Base-by-base conservation (phyloP, 64 coral and sea anemone genomes). In the Montipora foliosa region DNA sequence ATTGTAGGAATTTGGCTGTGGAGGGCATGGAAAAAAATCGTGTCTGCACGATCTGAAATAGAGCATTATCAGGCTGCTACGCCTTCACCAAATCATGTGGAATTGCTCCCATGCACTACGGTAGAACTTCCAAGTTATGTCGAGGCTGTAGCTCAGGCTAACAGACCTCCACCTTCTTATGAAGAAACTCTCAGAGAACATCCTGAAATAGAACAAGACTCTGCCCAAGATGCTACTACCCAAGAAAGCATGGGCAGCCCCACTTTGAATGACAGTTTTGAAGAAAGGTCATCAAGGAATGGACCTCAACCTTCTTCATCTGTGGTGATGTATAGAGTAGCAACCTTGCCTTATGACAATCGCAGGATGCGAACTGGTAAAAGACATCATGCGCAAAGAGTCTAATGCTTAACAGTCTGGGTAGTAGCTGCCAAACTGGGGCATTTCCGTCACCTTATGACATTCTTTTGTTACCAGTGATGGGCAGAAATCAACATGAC, bases 1-100 rank as follows among this genome's bases (percentile, higher is more conserved):
- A 85, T 99, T 13, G 92, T 99, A 57, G 98, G 92, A 1, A 59
- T 96, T 11, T 99, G 98, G 98, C 85, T 99, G 71, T 96, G 98
- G 98, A 68, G 82, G 25, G 96, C 92, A 10, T 99, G 98, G 98
- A 95, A 94, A 58, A 98, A 95, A 69, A 93, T 94, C 88, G 68
- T 92, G 11, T 83, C 89, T 20, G 71, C 93, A 16, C 80, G 96
- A 89, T 89, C 83, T 74, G 83, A 92, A 24, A 8, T 92, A 59
- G 83, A 92, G 45, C 71, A 11, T 74, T 74, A 81, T 77, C 94
- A 50, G 60, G 50, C 76, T 73, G 70, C 55, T 49, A 67, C 79
- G 81, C 53, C 68, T 62, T 67, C 78, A 50, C 90, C 45, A 49
- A 49, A 76, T 78, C 44, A 86, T 14, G 13, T 86, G 6, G 82